phyloP scores from a whole-genome alignment of 2,797 vertebrate species.

The Acridotheres tristis region DNA sequence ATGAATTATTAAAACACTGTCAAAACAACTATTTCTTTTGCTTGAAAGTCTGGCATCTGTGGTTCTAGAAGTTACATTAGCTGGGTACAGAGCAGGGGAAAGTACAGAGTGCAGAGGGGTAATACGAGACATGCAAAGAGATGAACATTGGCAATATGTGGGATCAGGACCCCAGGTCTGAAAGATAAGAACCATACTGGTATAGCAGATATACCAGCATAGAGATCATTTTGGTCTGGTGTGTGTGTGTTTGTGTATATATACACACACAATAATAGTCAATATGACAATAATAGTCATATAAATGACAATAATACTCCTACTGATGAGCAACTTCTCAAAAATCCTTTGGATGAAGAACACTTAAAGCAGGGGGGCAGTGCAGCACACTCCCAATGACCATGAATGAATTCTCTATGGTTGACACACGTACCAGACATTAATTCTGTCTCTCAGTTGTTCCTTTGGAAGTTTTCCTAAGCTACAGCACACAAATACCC shows the following conservation, averaged over 20 bases:
- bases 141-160: fast-evolving
- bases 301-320: not conserved
- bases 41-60: not conserved
- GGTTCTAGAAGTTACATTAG: not conserved
- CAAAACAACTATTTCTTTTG: not conserved
- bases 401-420: not conserved
- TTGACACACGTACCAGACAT: fast-evolving
- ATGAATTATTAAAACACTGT: slow-evolving; percentile 22
- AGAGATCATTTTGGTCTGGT: not conserved
- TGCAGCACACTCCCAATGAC: not conserved
- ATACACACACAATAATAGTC: too few relatives aligned
- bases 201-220: not conserved
- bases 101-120: not conserved
- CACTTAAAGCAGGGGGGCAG: not conserved
- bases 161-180: not conserved
- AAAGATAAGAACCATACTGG: not conserved
- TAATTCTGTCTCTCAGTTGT: not conserved
- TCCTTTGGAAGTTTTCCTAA: not conserved
- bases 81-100: not conserved
- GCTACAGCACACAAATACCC: not conserved
- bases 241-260: not conserved
- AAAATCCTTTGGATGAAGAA: slow-evolving; percentile 32
- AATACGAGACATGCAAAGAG: not conserved
- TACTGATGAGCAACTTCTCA: not conserved
- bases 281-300: too few relatives aligned